Evolutionary conservation across 2,113 vertebrate species (phyloP).

Genomic region (Athene cunicularia): DNA sequence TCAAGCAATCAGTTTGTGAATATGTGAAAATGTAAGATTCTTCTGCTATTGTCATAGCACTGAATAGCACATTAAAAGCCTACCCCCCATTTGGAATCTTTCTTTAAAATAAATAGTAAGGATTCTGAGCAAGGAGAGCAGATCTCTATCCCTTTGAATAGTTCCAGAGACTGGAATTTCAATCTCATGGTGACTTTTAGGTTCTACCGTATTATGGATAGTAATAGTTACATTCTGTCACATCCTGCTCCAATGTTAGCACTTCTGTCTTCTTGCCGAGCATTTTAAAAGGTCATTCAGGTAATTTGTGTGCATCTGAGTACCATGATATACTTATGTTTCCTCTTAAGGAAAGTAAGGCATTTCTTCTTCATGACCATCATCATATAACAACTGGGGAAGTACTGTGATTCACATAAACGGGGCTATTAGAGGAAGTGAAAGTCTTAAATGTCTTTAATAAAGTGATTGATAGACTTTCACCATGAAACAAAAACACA

Average conservation of each 20-base stretch:
- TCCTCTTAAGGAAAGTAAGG: neutral
- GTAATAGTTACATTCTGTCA: neutral
- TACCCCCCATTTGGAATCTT: neutral
- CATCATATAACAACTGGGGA: neutral
- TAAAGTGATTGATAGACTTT: constrained; percentile 21
- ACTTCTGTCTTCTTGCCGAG: neutral
- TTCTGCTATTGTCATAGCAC: neutral
- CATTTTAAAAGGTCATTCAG: neutral
- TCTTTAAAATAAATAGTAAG: neutral
- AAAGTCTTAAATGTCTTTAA: neutral
- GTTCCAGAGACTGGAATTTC: neutral
- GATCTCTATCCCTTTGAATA: neutral
- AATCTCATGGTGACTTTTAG: neutral
- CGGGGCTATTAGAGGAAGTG: neutral
- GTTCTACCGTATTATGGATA: neutral
- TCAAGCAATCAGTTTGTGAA: neutral
- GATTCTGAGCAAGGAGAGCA: neutral
- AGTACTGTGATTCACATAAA: neutral
- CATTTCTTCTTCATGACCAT: neutral
- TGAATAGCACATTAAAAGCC: too few relatives aligned
- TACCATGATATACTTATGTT: neutral
- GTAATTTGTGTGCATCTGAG: neutral
- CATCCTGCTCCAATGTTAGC: neutral
- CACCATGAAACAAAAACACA: neutral
- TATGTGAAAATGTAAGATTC: neutral